phyloP scores from a whole-genome alignment of 2,113 vertebrate genomes.

The Channa argus region DNA sequence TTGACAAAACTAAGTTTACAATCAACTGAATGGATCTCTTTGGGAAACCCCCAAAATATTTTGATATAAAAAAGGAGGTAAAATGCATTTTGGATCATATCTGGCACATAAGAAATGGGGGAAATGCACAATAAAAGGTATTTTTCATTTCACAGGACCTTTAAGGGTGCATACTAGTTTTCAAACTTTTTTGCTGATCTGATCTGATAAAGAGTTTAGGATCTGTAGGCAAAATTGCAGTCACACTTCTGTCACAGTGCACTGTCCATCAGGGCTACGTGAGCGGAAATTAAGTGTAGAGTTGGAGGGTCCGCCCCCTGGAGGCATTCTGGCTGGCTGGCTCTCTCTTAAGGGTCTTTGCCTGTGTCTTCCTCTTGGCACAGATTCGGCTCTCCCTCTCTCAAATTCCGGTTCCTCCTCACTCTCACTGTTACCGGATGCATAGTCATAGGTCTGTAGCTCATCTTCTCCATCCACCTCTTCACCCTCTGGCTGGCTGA shows the following conservation, averaged over 20 bases:
- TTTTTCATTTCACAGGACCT: slow-evolving; percentile 25
- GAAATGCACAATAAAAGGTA: not conserved
- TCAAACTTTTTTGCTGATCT: slow-evolving; percentile 41
- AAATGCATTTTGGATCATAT: slow-evolving; percentile 10
- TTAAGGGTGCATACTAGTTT: slow-evolving; percentile 33
- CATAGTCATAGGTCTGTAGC: slow-evolving; percentile 84
- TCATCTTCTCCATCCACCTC: slow-evolving; percentile 84
- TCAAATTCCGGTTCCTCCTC: slow-evolving; percentile 81
- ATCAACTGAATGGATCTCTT: not conserved
- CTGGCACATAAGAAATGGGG: slow-evolving; percentile 10
- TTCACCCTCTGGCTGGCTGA: slow-evolving; percentile 84
- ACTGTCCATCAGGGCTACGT: slow-evolving; percentile 94
- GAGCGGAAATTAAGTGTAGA: slow-evolving; percentile 80
- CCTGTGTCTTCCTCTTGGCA: slow-evolving; percentile 58
- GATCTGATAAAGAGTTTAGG: slow-evolving; percentile 2
- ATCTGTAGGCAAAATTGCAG: slow-evolving; percentile 18
- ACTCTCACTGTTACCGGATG: slow-evolving; percentile 88
- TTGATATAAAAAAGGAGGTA: not conserved
- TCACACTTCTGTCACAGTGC: slow-evolving; percentile 95
- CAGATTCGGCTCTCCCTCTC: slow-evolving; percentile 41
- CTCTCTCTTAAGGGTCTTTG: slow-evolving; percentile 83
- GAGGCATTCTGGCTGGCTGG: slow-evolving; percentile 82
- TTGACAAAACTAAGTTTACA: not conserved
- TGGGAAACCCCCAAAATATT: not conserved
- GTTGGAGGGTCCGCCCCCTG: slow-evolving; percentile 77